Evolutionary conservation across 2,888 invertebrate genomes (phyloP).

Genomic region (Phrixothrix hirtus): DNA sequence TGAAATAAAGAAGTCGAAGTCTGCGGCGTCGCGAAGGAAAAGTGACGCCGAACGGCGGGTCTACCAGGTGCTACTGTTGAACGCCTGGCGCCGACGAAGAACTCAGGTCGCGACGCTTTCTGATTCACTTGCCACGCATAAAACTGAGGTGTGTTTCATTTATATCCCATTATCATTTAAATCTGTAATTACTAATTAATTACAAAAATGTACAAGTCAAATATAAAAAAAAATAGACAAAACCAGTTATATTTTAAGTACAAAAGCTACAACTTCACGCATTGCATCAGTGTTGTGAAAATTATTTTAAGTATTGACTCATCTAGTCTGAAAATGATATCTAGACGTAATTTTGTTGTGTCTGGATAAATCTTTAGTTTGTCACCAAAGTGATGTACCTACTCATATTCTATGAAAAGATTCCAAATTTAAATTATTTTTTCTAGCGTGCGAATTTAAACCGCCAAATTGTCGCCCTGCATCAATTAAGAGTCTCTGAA

Average conservation of each 20-base stretch:
- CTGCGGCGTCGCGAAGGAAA: conserved; percentile 29
- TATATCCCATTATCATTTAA: too few species aligned
- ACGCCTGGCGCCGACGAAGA: conserved; percentile 41
- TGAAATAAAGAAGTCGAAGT: background rate
- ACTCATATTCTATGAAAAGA: too few species aligned
- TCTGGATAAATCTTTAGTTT: conserved; percentile 10
- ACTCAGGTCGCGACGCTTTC: conserved; percentile 38
- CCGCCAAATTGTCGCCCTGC: background rate
- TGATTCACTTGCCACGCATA: conserved; percentile 37
- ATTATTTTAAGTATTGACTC: conserved; percentile 10
- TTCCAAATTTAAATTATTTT: too few species aligned
- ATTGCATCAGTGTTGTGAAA: background rate
- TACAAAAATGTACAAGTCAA: too few species aligned
- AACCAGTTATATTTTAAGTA: too few species aligned
- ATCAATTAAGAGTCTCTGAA: background rate
- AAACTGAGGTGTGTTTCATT: conserved; percentile 35
- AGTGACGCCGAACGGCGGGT: conserved; percentile 39
- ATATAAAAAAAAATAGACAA: too few species aligned
- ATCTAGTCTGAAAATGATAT: conserved; percentile 16
- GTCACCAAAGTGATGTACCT: too few species aligned
- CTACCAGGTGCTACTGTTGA: conserved; percentile 39
- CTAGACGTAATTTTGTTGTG: conserved; percentile 21
- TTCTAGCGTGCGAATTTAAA: too few species aligned
- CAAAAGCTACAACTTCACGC: background rate
- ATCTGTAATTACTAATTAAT: too few species aligned